These are phyloP conservation scores for Acleris holmiana DNA, from an alignment of 2,888 invertebrate species.

Conservation along the genomic window DNA sequence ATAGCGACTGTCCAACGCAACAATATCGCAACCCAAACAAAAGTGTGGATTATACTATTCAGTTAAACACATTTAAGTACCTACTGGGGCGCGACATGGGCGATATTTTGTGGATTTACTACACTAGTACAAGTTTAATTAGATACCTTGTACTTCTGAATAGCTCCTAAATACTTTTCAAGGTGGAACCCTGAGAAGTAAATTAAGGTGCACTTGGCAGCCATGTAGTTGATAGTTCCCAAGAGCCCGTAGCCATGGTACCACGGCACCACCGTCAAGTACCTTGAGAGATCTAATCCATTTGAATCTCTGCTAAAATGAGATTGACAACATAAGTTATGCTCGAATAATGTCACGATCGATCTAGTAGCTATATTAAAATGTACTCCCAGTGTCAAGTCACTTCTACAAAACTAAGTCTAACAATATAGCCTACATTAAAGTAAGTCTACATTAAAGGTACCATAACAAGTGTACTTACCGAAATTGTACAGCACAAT, in stretches of 20 bases:
- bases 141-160: conserved; percentile 87
- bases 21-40: too few relatives aligned
- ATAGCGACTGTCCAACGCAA: too few relatives aligned
- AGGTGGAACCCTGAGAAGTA: conserved; percentile 88
- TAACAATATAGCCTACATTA: background rate
- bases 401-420: background rate
- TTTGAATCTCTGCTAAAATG: background rate
- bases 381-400: too few relatives aligned
- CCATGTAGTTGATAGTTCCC: conserved; percentile 81
- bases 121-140: conserved; percentile 9
- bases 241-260: conserved; percentile 91
- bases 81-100: too few relatives aligned
- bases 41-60: too few relatives aligned
- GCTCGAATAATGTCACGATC: too few relatives aligned
- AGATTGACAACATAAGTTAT: background rate
- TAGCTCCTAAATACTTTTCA: conserved; percentile 85
- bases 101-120: too few relatives aligned
- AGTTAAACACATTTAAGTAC: too few relatives aligned
- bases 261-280: conserved; percentile 89
- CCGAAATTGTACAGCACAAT: conserved; percentile 80
- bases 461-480: conserved; percentile 43
- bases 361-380: too few relatives aligned
- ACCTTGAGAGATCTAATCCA: background rate
- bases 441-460: background rate
- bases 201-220: conserved; percentile 73